Evolutionary conservation across 30 jellyfish, hydroid and myxozoan species (phyloP), one percentile per base, ranked within the genome.

Genomic region (Aurelia sp.): DNA sequence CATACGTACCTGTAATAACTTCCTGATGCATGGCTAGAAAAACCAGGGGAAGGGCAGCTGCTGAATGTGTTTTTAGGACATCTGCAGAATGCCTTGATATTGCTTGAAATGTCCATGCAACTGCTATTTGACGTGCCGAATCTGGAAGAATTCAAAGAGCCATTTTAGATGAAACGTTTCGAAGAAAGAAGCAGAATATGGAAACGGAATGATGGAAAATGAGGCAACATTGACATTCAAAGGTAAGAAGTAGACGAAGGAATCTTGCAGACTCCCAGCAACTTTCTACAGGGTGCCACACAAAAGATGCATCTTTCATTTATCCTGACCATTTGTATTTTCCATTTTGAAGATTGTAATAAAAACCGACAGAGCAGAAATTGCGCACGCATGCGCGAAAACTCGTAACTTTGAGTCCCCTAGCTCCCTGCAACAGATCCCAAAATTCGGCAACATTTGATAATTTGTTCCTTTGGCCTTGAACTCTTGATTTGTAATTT

Each of bases 1-100:
- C 12, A 60, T 68, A 20, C 76, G 59, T 3, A 88, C 91, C 89
- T 79, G 27, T 64, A 48, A 31, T 9, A 7, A 17, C 55, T 37
- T 87, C 89, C 58, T 92, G 96, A 31, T 87, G 96, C 89, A 67
- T 92, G 58, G 98, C 98, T 17, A 92, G 71, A 62, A 92, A 87
- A 20, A 82, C 97, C 35, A 92, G 30, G 10, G 98, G 98, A 17
- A 92, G 23, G 16, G 76, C 87, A 55, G 68, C 47, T 60, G 92
- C 47, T 35, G 91, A 81, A 66, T 92, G 94, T 11, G 89, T 57
- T 31, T 74, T 74, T 47, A 86, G 65, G 33, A 76, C 80, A 57
- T 92, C 98, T 2, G 90, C 86, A 15, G 98, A 91, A 62, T 87
- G 85, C 52, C 91, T 79, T 21, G 96, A 67, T 74, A 92, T 86